Evolutionary conservation across 1,140 invertebrate genomes (phyloP).

Genomic region (roundworm (Caenorhabditis elegans)): WBcel235 BX284602.5:13197001-13197500

Average conservation of each 20-base stretch:
- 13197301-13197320: too few species aligned
- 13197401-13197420: too few species aligned
- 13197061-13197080: neutral
- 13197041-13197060: neutral
- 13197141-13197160: neutral
- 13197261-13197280: too few species aligned
- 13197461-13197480: neutral
- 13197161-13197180: too few species aligned
- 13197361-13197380: neutral
- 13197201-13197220: too few species aligned
- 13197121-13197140: constrained; percentile 8
- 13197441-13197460: neutral
- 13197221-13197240: too few species aligned
- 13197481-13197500: neutral
- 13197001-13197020: constrained; percentile 4
- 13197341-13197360: constrained; percentile 11
- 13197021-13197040: constrained; percentile 20
- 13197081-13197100: neutral
- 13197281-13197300: too few species aligned
- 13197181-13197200: too few species aligned
- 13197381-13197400: too few species aligned
- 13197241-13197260: too few species aligned
- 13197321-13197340: constrained; percentile 6
- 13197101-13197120: neutral
- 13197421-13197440: too few species aligned